Evolutionary conservation across 2,797 vertebrate species (phyloP).

Genomic region (Sebastes kiyomatsui): DNA sequence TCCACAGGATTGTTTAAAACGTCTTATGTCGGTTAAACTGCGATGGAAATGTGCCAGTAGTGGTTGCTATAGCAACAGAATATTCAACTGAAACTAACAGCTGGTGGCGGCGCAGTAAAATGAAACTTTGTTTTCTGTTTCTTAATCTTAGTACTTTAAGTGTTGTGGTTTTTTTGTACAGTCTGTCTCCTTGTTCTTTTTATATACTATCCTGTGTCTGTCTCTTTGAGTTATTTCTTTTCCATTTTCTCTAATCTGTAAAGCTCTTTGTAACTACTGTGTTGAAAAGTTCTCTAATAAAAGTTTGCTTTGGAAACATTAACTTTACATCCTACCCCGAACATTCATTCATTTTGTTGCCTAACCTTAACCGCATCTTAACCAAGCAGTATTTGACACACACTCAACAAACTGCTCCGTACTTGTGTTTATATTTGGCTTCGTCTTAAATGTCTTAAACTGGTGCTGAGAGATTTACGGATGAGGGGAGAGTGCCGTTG

Average conservation of each 20-base stretch:
- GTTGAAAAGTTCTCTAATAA: background rate
- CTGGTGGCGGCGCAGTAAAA: background rate
- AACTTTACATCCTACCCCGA: background rate
- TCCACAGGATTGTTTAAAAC: no score
- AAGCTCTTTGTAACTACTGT: background rate
- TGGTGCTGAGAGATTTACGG: constrained; percentile 1
- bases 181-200: background rate
- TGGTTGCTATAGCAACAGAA: no score
- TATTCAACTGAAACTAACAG: no score
- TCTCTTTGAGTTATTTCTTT: background rate
- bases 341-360: background rate
- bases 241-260: background rate
- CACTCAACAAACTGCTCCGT: background rate
- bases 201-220: background rate
- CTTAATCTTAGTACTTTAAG: background rate
- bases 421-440: constrained; percentile 1
- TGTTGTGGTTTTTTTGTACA: background rate
- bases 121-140: background rate
- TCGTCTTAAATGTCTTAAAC: background rate
- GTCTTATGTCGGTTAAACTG: rapidly evolving
- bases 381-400: background rate
- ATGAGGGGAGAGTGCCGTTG: background rate
- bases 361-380: background rate
- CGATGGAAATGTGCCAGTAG: no score
- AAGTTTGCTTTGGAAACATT: background rate